Evolutionary conservation across 2,888 invertebrate genomes (phyloP), one percentile per base, ranked within the genome.

Genomic region (Idaea aversata): DNA sequence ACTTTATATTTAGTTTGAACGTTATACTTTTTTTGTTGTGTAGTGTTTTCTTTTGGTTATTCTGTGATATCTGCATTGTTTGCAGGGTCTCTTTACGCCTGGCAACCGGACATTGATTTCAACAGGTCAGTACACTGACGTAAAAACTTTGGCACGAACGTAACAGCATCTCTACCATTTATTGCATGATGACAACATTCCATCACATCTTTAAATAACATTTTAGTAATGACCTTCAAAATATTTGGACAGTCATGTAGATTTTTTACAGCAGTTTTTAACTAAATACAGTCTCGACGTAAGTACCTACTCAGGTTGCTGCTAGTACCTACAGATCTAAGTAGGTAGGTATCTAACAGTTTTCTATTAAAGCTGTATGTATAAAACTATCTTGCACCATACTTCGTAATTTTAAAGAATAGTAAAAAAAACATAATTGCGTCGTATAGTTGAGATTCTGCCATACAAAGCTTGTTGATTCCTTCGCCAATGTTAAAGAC

Each of bases 101-200:
- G 82, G 72, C 82, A 85, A 67, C 75, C 84, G 76, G 83, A 87
- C 69, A 81, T 84, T 79, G 87, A 88, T 73, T 82, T 86, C 81
- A 88, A 89, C 88, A 90, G 90, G 91, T 91, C 71, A 77, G 88
- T 86, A 70, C 63, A 67, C 67, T 77, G 77, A 77, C 81, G 79
- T 68, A 77, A 66, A 74, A 66, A 70, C 59, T 77, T 82, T 82
- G 82, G 82, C 83, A 80, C 72, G 67, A 67, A 65, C 66, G 34
- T 65, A 63, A 67, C 38, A 64, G 61, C 65, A 67, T 63, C 47
- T 69, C 68, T 67, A 6, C 60, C 61, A 65, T 67, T 67, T 66
- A 61, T 66, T 69, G 65, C 72, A 73, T 71, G 68, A 65, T 67
- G 67, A 68, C 65, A 67, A 66, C 70, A 69, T 75, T 67, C 65